These are phyloP conservation scores for Apaloderma vittatum DNA, from an alignment of 2,113 vertebrate genomes.

Conservation along the genomic window DNA sequence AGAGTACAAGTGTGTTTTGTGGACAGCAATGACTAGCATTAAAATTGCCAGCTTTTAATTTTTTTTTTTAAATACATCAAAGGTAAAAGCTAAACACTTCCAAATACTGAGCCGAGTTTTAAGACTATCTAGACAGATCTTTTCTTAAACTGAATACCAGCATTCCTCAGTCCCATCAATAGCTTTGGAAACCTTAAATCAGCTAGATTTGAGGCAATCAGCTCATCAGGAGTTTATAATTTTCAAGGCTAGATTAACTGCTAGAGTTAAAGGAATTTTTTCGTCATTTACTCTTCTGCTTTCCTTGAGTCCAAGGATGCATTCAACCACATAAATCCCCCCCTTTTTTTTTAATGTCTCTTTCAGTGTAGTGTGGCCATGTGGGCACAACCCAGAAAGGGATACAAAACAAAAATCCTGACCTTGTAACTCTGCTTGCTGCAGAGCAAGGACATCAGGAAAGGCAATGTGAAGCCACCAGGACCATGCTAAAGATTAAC, in stretches of 20 bases:
- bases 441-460: background rate
- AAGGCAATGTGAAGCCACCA: background rate
- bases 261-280: background rate
- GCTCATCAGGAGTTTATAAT: background rate
- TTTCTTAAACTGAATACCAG: background rate
- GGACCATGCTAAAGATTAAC: background rate
- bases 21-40: background rate
- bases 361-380: background rate
- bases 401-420: background rate
- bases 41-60: background rate
- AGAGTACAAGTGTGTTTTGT: background rate
- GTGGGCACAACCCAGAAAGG: background rate
- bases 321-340: background rate
- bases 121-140: background rate
- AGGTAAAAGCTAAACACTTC: background rate
- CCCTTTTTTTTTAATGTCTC: background rate
- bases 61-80: background rate
- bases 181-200: background rate
- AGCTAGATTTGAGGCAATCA: background rate
- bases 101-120: background rate
- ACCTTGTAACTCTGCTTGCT: background rate
- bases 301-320: background rate
- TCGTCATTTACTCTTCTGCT: background rate
- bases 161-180: background rate
- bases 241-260: background rate